Evolutionary conservation across 2,113 vertebrate species (phyloP), one percentile per base, ranked within the genome.

Genomic region (Phocoena sinus): DNA sequence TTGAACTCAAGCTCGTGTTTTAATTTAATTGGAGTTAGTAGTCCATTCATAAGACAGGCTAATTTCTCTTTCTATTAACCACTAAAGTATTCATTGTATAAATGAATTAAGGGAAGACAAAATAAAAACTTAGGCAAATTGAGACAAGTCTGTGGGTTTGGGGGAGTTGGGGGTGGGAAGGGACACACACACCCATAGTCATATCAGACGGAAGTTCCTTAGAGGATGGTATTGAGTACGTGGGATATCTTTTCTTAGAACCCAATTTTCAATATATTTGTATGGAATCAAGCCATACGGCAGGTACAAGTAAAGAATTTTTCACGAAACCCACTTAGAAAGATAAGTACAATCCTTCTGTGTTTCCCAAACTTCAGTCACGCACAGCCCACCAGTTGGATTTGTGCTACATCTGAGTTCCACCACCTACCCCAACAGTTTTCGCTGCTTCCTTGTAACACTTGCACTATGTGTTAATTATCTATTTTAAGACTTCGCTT

Each of bases 21-120:
- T 44, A 87, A 83, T 92, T 92, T 33, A 87, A 83, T 62, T 47
- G 94, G 70, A 84, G 31, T 60, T 44, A 56, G 41, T 44, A 56
- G 41, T 53, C 20, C 76, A 65, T 91, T 91, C 82, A 38, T 18
- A 83, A 82, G 56, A 87, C 18, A 50, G 2, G 12, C 47, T 65
- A 33, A 36, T 80, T 87, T 76, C 26, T 71, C 87, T 70, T 83
- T 65, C 83, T 38, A 13, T 26, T 80, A 88, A 53, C 47, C 53
- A 41, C 31, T 41, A 1, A 31, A 67, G 33, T 60, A 76, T 25
- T 25, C 77, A 76, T 1, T 68, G 56, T 15, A 7, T 6, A 63
- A 3, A 60, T 33, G 8, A 74, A 62, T 50, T 25, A 82, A 83
- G 38, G 60, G 8, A 76, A 74, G 41, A 15, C 1, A n/a, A 89